phyloP scores from a whole-genome alignment of 2,113 vertebrate species.

The Oncorhynchus keta region DNA sequence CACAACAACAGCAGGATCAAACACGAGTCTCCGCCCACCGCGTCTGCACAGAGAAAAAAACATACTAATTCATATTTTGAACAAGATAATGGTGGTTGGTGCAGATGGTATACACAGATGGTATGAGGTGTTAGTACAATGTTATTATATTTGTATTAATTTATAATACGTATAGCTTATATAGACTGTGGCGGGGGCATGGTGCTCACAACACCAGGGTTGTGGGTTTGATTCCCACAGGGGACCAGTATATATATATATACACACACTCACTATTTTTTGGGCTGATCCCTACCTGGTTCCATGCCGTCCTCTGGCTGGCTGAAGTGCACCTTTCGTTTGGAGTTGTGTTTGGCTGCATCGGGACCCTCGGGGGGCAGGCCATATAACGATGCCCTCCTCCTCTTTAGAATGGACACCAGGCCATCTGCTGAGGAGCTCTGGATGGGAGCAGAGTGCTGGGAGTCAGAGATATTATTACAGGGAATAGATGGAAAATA shows the following conservation, averaged over 20 bases:
- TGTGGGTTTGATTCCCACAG: too few species aligned
- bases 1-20: conserved; percentile 89
- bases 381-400: conserved; percentile 77
- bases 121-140: not conserved
- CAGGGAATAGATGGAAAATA: not conserved
- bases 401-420: conserved; percentile 96
- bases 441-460: conserved; percentile 59
- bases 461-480: not conserved
- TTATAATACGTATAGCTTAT: not conserved
- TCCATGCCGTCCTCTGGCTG: conserved; percentile 85
- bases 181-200: not conserved
- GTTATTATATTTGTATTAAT: not conserved
- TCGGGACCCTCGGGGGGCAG: conserved; percentile 55
- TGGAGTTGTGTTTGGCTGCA: conserved; percentile 71
- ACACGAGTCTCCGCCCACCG: conserved; percentile 86
- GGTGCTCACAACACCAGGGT: too few species aligned
- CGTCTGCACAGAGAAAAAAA: conserved; percentile 76
- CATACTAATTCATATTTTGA: not conserved
- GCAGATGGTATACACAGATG: not conserved
- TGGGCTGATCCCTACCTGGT: conserved; percentile 74
- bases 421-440: conserved; percentile 82
- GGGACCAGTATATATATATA: too few species aligned
- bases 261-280: too few species aligned
- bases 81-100: not conserved
- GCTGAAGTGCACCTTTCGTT: conserved; percentile 90